Conservation (phyloP, 1,140 invertebrate species). For the Formica exsecta region DNA sequence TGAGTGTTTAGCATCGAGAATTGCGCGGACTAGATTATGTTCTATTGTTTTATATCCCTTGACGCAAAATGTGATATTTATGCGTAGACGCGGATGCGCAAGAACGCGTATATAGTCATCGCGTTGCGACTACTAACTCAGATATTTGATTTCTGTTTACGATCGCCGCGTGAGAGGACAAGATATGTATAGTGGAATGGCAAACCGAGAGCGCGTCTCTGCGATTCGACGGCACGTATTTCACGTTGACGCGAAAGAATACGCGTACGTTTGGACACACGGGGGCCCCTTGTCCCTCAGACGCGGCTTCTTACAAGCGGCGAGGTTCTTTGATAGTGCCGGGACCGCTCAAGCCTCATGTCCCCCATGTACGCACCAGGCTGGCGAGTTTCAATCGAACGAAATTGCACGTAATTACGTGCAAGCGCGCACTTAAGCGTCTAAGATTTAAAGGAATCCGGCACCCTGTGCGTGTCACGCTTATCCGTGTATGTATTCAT, state of each 20-base stretch:
- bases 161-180: constrained; percentile 8
- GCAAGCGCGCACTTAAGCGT: constrained; percentile 68
- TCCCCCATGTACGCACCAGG: constrained; percentile 19
- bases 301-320: constrained; percentile 65
- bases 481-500: not conserved
- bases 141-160: constrained; percentile 31
- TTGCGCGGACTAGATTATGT: not conserved
- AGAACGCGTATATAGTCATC: not conserved
- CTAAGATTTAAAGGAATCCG: constrained; percentile 79
- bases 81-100: not conserved
- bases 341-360: constrained; percentile 24
- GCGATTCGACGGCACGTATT: constrained; percentile 43
- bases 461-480: constrained; percentile 26
- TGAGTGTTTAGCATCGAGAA: too few species aligned
- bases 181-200: not conserved
- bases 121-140: not conserved
- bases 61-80: not conserved
- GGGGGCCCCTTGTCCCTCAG: not conserved
- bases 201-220: not conserved
- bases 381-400: constrained; percentile 76
- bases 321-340: constrained; percentile 69
- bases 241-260: constrained; percentile 30
- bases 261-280: constrained; percentile 44
- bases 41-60: not conserved
- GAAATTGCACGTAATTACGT: constrained; percentile 81